phyloP scores from a whole-genome alignment of 2,888 invertebrate genomes.

The Ametastegia equiseti region DNA sequence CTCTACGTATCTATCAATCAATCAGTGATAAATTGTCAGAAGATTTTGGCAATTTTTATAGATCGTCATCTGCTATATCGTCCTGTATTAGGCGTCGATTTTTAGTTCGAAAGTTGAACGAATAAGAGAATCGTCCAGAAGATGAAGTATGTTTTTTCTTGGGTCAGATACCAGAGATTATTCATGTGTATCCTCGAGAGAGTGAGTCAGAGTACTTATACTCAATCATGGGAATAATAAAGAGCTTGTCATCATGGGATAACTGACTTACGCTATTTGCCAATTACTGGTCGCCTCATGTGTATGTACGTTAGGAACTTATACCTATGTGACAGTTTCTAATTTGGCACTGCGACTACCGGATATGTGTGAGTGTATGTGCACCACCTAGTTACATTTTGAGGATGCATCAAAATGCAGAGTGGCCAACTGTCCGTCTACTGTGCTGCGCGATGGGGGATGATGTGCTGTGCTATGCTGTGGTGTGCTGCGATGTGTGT shows the following conservation, averaged over 20 bases:
- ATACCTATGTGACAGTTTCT: neutral
- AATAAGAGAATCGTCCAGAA: too few species aligned
- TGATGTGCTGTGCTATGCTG: neutral
- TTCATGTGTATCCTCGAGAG: too few species aligned
- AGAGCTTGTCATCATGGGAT: neutral
- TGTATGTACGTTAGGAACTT: neutral
- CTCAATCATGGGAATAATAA: conserved; percentile 3
- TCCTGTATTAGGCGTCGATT: too few species aligned
- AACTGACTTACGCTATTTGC: neutral
- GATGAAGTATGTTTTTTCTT: too few species aligned
- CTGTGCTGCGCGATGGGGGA: neutral
- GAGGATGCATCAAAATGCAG: conserved; percentile 30
- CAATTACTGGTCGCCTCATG: neutral
- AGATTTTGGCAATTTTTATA: neutral
- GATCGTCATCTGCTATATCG: too few species aligned
- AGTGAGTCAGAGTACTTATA: neutral
- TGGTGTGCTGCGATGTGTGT: neutral
- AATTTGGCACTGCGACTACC: neutral
- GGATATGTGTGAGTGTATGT: neutral
- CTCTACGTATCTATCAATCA: neutral
- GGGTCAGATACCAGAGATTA: too few species aligned
- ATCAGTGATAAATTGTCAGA: neutral
- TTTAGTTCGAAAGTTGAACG: too few species aligned
- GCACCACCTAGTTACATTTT: conserved; percentile 7
- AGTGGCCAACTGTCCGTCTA: conserved; percentile 9